Percentiles rank a stretch among this genome's conserved stretches.
Conservation (phyloP, 2,797 vertebrate genomes). For the Characodon lateralis region DNA sequence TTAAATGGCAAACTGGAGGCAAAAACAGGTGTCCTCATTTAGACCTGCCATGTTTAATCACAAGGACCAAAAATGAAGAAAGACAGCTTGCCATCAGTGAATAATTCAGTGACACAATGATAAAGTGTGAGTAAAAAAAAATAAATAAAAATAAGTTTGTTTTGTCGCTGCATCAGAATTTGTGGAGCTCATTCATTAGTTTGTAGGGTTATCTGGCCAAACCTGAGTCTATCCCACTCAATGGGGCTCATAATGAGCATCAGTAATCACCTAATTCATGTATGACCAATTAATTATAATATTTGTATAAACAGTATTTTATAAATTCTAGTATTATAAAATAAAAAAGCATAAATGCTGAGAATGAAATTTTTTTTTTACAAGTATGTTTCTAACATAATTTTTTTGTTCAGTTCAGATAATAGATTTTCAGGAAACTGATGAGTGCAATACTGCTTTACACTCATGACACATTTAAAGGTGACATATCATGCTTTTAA, state of each 20-base stretch:
- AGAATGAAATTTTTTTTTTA: neutral
- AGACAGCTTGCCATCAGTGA: constrained; percentile 11
- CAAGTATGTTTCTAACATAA: neutral
- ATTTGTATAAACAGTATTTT: constrained; percentile 1
- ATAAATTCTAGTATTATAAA: neutral
- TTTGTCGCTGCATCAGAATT: neutral
- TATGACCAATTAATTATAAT: constrained; percentile 17
- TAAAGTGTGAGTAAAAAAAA: neutral
- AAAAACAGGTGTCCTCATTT: constrained; percentile 6
- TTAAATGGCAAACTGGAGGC: constrained; percentile 1
- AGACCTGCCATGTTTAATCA: constrained; percentile 22
- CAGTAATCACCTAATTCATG: constrained; percentile 12
- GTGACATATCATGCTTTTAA: too few relatives aligned
- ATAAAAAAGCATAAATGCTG: neutral
- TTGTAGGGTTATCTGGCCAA: constrained; percentile 3
- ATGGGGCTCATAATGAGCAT: constrained; percentile 8
- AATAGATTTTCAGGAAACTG: neutral
- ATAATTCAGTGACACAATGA: constrained; percentile 9
- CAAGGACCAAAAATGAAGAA: constrained; percentile 23
- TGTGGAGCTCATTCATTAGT: constrained; percentile 8
- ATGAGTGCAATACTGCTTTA: neutral
- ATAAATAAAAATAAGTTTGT: neutral
- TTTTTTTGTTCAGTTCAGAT: neutral
- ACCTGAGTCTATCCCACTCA: neutral
- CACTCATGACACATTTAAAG: too few relatives aligned